These are phyloP conservation scores for Gambelia wislizenii DNA, from an alignment of 2,797 vertebrate species.

Conservation along the genomic window DNA sequence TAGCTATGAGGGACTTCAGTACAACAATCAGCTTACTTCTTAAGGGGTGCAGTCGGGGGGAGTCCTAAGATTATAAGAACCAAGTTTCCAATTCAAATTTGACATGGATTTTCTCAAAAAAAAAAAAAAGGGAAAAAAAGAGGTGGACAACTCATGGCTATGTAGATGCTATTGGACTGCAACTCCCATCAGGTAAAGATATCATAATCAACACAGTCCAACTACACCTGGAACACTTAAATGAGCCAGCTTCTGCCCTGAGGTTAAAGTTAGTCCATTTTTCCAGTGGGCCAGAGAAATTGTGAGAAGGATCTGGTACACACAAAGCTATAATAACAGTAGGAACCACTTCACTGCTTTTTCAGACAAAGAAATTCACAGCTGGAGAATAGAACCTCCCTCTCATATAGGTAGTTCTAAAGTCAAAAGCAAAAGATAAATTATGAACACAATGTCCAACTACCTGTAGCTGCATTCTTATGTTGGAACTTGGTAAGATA, in stretches of 20 bases:
- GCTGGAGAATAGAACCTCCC: background rate
- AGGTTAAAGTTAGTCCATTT: background rate
- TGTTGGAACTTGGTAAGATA: conserved; percentile 97
- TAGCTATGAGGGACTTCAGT: conserved; percentile 34
- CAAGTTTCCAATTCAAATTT: background rate
- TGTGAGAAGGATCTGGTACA: background rate
- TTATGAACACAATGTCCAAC: background rate
- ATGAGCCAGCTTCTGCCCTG: background rate
- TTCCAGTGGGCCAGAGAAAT: background rate
- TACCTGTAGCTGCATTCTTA: conserved; percentile 98
- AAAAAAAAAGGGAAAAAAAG: no score
- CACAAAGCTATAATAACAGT: background rate
- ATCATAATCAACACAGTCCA: no score
- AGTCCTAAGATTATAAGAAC: background rate
- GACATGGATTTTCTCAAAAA: no score
- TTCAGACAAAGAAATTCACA: background rate
- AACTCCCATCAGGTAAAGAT: no score
- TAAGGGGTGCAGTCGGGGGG: no score
- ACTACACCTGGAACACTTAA: no score
- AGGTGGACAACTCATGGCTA: no score
- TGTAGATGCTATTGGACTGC: no score
- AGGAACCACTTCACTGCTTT: background rate
- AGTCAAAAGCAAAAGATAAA: background rate
- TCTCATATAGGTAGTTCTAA: background rate
- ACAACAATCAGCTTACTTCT: background rate